phyloP scores from a whole-genome alignment of 2,113 vertebrate genomes.

The Daphoenositta chrysoptera region DNA sequence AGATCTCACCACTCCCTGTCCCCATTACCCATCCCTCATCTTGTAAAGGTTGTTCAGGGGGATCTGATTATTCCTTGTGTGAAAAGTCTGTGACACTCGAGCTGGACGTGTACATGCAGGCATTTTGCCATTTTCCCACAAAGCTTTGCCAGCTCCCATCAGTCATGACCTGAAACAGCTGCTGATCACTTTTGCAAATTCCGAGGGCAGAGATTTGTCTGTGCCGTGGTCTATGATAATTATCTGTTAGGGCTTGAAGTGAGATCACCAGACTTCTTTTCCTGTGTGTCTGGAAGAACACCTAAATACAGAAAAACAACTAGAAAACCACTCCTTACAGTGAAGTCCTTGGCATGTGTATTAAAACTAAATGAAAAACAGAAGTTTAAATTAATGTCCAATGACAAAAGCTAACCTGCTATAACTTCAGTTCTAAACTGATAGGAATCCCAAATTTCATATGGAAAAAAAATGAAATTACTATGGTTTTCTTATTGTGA shows the following conservation, averaged over 20 bases:
- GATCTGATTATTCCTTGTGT: neutral
- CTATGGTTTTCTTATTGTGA: neutral
- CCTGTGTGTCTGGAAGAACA: neutral
- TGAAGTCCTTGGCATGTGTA: neutral
- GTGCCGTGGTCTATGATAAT: neutral
- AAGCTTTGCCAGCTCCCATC: conserved; percentile 20
- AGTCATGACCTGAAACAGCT: neutral
- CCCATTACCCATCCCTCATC: too few relatives aligned
- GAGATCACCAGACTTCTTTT: neutral
- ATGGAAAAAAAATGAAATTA: neutral
- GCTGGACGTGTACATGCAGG: neutral
- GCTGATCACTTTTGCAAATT: neutral
- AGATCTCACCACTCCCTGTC: neutral
- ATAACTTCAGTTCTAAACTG: neutral
- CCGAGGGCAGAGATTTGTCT: neutral
- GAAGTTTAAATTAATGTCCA: neutral
- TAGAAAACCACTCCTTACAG: neutral
- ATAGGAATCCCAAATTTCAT: neutral
- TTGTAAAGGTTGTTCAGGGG: neutral
- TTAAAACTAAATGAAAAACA: neutral
- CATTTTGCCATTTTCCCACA: conserved; percentile 4
- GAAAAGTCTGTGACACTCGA: neutral
- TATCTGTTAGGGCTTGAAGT: neutral
- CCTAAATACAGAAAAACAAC: neutral
- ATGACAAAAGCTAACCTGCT: neutral